phyloP scores from a whole-genome alignment of 2,797 vertebrate genomes.

The Pseudomugil tenellus region DNA sequence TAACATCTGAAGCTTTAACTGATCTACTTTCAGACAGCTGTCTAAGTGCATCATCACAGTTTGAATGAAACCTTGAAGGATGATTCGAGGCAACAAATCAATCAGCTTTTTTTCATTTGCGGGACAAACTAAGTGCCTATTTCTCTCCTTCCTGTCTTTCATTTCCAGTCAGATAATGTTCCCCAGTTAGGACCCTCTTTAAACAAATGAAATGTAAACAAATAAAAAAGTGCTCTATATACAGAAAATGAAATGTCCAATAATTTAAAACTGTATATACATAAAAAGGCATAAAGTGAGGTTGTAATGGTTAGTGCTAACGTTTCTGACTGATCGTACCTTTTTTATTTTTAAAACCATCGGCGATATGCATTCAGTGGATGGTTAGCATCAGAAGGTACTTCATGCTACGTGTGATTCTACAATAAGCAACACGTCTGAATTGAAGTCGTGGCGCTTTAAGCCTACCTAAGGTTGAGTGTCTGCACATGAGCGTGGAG shows the following conservation, averaged over 20 bases:
- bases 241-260: slow-evolving; percentile 72
- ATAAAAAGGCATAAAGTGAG: slow-evolving; percentile 77
- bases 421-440: slow-evolving; percentile 32
- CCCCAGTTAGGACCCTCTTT: slow-evolving; percentile 24
- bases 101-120: not conserved
- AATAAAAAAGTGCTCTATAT: slow-evolving; percentile 61
- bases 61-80: slow-evolving; percentile 2
- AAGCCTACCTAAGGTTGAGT: slow-evolving; percentile 37
- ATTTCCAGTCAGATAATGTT: slow-evolving; percentile 25
- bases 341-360: slow-evolving; percentile 7
- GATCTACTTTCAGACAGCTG: not conserved
- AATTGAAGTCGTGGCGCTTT: slow-evolving; percentile 20
- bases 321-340: slow-evolving; percentile 17
- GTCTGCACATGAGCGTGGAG: slow-evolving; percentile 40
- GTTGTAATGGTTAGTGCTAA: slow-evolving; percentile 68
- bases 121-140: not conserved
- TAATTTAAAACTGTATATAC: slow-evolving; percentile 84
- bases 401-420: slow-evolving; percentile 71
- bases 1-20: not conserved
- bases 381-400: slow-evolving; percentile 45
- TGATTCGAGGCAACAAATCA: not conserved
- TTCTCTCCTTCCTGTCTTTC: not conserved
- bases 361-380: slow-evolving; percentile 22
- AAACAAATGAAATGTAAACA: slow-evolving; percentile 63
- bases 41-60: not conserved